phyloP scores from a whole-genome alignment of 2,888 invertebrate species.

The Aphelenchoides bicaudatus region DNA sequence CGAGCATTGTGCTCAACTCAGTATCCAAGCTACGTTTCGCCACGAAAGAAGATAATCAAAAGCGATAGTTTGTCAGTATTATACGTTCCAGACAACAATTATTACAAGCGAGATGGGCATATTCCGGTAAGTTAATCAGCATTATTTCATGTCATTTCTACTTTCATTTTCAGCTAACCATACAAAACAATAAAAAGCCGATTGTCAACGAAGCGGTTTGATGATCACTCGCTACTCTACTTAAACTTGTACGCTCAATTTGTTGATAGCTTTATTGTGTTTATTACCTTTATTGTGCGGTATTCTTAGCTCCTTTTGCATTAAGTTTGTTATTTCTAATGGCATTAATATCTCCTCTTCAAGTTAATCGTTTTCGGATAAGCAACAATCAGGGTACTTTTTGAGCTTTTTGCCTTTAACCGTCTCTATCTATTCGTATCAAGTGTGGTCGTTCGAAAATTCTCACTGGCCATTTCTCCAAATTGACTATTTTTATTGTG shows the following conservation, averaged over 20 bases:
- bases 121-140: slow-evolving; percentile 38
- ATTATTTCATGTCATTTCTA: background rate
- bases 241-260: background rate
- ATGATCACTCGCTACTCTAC: background rate
- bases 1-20: slow-evolving; percentile 92
- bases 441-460: no score
- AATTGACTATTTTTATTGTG: no score
- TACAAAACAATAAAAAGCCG: background rate
- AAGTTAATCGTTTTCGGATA: no score
- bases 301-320: no score
- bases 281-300: no score
- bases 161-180: slow-evolving; percentile 4
- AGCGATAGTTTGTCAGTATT: slow-evolving; percentile 41
- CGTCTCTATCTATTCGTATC: no score
- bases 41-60: background rate
- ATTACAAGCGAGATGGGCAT: slow-evolving; percentile 37
- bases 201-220: background rate
- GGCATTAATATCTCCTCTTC: no score
- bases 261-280: slow-evolving; percentile 1
- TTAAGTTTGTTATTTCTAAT: no score
- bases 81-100: slow-evolving; percentile 42
- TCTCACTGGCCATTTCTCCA: no score
- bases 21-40: slow-evolving; percentile 78
- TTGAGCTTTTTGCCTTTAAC: no score
- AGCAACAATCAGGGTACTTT: no score